phyloP scores from a whole-genome alignment of 2,113 vertebrate genomes.

The Cyanistes caeruleus region DNA sequence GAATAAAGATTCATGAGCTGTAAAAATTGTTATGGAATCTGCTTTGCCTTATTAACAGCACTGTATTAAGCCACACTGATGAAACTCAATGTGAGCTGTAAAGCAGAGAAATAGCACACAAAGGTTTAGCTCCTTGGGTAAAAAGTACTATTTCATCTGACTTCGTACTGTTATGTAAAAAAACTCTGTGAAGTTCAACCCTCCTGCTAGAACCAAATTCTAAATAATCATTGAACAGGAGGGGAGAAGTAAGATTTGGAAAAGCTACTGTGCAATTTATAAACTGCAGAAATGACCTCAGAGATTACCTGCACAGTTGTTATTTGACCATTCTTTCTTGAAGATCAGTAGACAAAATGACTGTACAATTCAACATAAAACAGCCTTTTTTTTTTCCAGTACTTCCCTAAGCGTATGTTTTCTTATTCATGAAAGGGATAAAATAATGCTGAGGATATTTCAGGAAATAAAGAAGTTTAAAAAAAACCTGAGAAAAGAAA shows the following conservation, averaged over 20 bases:
- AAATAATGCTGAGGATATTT: neutral
- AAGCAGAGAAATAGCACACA: neutral
- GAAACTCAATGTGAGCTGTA: neutral
- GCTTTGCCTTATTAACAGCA: slow-evolving; percentile 1
- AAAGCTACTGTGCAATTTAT: neutral
- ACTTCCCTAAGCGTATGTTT: neutral
- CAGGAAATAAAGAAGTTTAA: neutral
- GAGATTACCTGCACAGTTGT: neutral
- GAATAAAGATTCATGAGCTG: slow-evolving; percentile 16
- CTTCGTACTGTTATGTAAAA: neutral
- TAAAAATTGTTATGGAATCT: slow-evolving; percentile 3
- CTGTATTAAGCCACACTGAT: neutral
- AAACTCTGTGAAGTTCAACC: neutral
- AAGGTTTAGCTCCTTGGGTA: neutral
- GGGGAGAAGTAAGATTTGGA: neutral
- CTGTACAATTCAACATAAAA: neutral
- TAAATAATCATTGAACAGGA: neutral
- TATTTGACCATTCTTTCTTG: neutral
- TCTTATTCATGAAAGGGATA: neutral
- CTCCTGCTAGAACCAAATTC: neutral
- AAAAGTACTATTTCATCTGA: neutral
- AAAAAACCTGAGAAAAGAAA: neutral
- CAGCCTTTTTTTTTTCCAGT: neutral
- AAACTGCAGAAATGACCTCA: neutral
- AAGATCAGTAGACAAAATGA: neutral